Percentiles rank a stretch among this genome's conserved stretches.
These are phyloP conservation scores for Ptiloglossa arizonensis DNA, from an alignment of 1,140 invertebrate genomes.

Conservation along the genomic window DNA sequence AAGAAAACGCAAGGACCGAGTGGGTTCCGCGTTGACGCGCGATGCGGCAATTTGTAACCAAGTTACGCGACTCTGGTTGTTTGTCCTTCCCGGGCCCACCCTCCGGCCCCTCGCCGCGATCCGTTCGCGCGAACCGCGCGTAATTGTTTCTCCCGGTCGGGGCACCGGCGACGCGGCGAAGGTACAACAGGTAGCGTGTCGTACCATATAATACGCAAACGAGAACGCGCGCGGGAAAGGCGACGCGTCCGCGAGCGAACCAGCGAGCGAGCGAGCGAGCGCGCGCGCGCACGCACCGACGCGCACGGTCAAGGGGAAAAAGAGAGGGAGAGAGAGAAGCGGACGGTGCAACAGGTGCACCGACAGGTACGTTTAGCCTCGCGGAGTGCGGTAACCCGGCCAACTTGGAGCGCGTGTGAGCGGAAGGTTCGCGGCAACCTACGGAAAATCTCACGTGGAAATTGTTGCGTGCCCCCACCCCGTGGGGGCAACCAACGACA, in stretches of 20 bases:
- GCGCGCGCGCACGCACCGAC: background rate
- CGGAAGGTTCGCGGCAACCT: slow-evolving; percentile 54
- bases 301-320: background rate
- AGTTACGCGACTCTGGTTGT: slow-evolving; percentile 37
- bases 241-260: background rate
- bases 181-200: slow-evolving; percentile 49
- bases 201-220: slow-evolving; percentile 55
- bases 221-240: slow-evolving; percentile 11
- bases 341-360: slow-evolving; percentile 52
- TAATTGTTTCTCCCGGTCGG: slow-evolving; percentile 60
- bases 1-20: slow-evolving; percentile 11
- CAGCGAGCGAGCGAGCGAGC: background rate
- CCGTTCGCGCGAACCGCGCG: slow-evolving; percentile 41
- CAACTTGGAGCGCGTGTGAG: slow-evolving; percentile 55
- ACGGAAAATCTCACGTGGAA: slow-evolving; percentile 57
- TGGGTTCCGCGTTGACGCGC: slow-evolving; percentile 32
- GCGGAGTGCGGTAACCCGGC: slow-evolving; percentile 5
- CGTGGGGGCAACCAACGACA: too few relatives aligned
- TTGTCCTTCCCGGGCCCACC: slow-evolving; percentile 41
- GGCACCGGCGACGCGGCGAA: slow-evolving; percentile 4
- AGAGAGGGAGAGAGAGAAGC: background rate
- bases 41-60: slow-evolving; percentile 69
- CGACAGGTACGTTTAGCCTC: background rate
- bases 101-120: background rate
- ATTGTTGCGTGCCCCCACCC: slow-evolving; percentile 29